Evolutionary conservation across 2,888 invertebrate genomes (phyloP).

Genomic region (Lymantria monacha): DNA sequence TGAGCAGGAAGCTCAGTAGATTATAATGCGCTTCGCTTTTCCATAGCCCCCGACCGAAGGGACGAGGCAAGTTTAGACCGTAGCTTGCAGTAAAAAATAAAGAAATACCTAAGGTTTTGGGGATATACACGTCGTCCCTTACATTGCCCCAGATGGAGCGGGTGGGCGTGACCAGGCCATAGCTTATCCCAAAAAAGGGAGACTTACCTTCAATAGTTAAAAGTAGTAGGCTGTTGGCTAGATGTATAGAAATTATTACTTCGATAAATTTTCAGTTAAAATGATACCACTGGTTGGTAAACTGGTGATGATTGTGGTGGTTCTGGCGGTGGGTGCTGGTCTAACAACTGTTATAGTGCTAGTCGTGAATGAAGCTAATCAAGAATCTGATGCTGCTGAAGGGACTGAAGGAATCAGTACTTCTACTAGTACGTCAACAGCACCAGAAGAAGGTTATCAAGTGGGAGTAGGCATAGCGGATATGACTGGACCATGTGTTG

Average conservation of each 20-base stretch:
- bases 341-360: slow-evolving; percentile 53
- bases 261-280: slow-evolving; percentile 31
- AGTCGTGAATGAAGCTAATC: slow-evolving; percentile 31
- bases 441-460: slow-evolving; percentile 31
- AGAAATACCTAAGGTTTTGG: too few species aligned
- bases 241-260: not conserved
- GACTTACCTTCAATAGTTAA: too few species aligned
- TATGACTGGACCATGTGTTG: slow-evolving; percentile 95
- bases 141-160: too few species aligned
- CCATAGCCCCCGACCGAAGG: too few species aligned
- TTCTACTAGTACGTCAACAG: not conserved
- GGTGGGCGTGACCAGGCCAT: too few species aligned
- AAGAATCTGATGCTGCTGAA: not conserved
- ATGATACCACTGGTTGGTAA: slow-evolving; percentile 58
- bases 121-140: too few species aligned
- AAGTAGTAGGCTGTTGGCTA: not conserved
- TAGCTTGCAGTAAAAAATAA: too few species aligned
- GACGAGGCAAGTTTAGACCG: too few species aligned
- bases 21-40: too few species aligned
- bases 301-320: slow-evolving; percentile 45
- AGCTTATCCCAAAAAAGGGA: too few species aligned
- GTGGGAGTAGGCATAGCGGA: slow-evolving; percentile 95
- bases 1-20: too few species aligned
- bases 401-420: not conserved
- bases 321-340: slow-evolving; percentile 54